These are phyloP conservation scores for Lumbricus terrestris DNA, from an alignment of 2,888 invertebrate species.

Conservation along the genomic window DNA sequence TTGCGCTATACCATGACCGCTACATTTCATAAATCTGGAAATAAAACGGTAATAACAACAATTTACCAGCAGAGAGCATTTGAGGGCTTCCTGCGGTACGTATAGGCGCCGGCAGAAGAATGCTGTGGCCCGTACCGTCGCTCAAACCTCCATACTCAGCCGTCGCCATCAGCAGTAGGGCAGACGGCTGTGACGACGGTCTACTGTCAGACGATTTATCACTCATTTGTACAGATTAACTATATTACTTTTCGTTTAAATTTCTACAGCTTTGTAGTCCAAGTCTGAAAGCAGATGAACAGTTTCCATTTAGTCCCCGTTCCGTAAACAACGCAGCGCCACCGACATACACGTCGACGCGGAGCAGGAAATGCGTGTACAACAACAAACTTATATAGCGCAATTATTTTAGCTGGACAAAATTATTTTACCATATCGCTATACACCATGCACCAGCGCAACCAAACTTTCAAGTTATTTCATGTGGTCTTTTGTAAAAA, in stretches of 20 bases:
- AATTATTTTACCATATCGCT: background rate
- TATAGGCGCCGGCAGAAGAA: conserved; percentile 17
- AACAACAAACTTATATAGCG: background rate
- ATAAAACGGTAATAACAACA: background rate
- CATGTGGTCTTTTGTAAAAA: no score
- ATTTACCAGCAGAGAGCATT: background rate
- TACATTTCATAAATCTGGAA: background rate
- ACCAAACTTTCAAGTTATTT: no score
- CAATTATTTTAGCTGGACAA: background rate
- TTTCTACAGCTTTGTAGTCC: background rate
- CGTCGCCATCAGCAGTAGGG: conserved; percentile 24
- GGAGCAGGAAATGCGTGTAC: background rate
- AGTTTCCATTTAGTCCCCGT: background rate
- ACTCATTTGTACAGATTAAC: background rate
- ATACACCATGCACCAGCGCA: background rate
- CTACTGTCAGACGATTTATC: background rate
- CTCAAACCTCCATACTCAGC: conserved; percentile 10
- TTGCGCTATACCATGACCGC: background rate
- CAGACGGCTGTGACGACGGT: conserved; percentile 22
- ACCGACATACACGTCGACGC: conserved; percentile 8
- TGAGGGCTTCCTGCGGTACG: background rate
- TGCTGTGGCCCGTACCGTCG: background rate
- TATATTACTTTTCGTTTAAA: background rate
- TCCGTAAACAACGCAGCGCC: background rate
- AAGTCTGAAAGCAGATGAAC: background rate